Evolutionary conservation across 2,888 invertebrate species (phyloP).

Genomic region (Autographa gamma): DNA sequence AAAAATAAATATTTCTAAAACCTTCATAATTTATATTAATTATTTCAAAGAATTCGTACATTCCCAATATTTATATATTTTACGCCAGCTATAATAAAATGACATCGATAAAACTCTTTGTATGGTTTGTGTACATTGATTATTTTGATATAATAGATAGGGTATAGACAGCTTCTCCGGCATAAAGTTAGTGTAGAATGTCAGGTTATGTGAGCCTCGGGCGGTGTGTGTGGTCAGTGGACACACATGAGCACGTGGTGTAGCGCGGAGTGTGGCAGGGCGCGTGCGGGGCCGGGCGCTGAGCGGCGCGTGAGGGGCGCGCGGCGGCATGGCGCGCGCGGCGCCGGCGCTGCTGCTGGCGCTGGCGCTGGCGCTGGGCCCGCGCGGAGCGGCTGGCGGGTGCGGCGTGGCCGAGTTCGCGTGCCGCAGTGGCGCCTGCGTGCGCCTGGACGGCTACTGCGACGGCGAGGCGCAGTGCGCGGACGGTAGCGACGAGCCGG

Average conservation of each 20-base stretch:
- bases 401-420: conserved; percentile 81
- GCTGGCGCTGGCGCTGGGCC: conserved; percentile 55
- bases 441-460: conserved; percentile 95
- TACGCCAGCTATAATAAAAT: too few relatives aligned
- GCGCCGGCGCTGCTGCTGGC: conserved; percentile 37
- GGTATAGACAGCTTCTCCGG: too few relatives aligned
- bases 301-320: conserved; percentile 90
- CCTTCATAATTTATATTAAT: too few relatives aligned
- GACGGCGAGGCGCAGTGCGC: conserved; percentile 95
- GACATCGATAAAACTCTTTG: too few relatives aligned
- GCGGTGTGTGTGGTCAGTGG: background rate
- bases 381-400: conserved; percentile 74
- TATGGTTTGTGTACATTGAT: too few relatives aligned
- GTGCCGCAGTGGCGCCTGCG: conserved; percentile 91
- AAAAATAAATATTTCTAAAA: too few relatives aligned
- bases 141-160: too few relatives aligned
- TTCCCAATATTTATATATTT: too few relatives aligned
- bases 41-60: too few relatives aligned
- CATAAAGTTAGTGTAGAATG: too few relatives aligned
- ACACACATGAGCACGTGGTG: too few relatives aligned
- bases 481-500: conserved; percentile 96
- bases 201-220: background rate
- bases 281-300: conserved; percentile 16
- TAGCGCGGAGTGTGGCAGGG: conserved; percentile 7
- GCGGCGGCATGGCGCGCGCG: conserved; percentile 28